A percentile compares a stretch with the other conserved stretches of the same genome.
Conservation (phyloP, 2,113 vertebrate genomes). For the Plestiodon gilberti region DNA sequence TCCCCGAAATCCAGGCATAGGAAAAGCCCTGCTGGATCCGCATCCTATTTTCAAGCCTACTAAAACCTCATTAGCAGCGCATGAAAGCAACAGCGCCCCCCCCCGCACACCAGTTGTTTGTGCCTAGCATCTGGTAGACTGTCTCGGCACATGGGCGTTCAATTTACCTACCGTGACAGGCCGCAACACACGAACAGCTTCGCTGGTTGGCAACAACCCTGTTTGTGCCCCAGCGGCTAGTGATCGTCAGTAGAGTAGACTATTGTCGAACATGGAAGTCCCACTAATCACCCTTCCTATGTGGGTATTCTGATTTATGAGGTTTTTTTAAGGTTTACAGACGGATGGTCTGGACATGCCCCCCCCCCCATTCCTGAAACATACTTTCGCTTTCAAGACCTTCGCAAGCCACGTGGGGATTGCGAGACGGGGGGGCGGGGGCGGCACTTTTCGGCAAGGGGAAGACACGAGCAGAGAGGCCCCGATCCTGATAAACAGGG, state of each 20-base stretch:
- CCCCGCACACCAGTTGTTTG: neutral
- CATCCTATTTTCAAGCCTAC: neutral
- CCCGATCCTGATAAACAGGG: neutral
- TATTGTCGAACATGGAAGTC: too few relatives aligned
- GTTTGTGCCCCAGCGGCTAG: too few relatives aligned
- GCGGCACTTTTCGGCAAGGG: neutral
- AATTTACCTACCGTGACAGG: too few relatives aligned
- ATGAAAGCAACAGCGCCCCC: neutral
- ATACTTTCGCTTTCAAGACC: neutral
- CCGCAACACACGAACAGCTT: too few relatives aligned
- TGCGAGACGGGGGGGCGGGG: neutral
- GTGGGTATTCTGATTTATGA: too few relatives aligned
- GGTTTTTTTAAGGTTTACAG: too few relatives aligned
- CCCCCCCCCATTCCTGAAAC: fast-evolving
- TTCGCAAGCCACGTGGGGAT: neutral
- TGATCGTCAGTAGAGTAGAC: too few relatives aligned
- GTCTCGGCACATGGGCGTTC: neutral
- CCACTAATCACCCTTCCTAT: too few relatives aligned
- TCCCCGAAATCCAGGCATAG: too few relatives aligned
- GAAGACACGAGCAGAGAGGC: neutral
- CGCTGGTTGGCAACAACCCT: too few relatives aligned
- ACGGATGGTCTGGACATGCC: neutral
- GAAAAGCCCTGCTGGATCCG: neutral
- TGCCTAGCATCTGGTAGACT: neutral
- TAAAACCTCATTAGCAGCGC: neutral